Evolutionary conservation across 2,888 invertebrate species (phyloP), one percentile per base, ranked within the genome.

Genomic region (Mythimna pallens): DNA sequence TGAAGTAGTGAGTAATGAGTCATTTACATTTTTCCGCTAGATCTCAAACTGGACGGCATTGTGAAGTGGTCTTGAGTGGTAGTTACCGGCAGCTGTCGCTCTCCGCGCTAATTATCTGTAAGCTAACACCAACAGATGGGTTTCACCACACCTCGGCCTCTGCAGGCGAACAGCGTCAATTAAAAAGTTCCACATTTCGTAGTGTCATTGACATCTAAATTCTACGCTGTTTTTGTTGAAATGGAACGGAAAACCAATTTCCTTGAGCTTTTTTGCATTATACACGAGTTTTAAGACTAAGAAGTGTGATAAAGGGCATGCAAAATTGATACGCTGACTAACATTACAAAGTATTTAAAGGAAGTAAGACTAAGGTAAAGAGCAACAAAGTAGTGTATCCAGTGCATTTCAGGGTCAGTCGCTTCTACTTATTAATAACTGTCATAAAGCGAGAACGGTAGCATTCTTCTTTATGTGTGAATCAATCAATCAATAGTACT

Each of bases 81-180:
- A 64, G 76, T 75, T 84, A 82, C 84, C 89, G 87, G 88, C 94
- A 93, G 93, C 90, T 94, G 94, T 91, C 90, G 86, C 87, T 88
- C 86, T 87, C 86, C 82, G 87, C 72, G 91, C 92, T 94, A 94
- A 94, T 94, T 94, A 93, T 92, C 88, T 85, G 92, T 91, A 91
- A 92, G 89, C 87, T 82, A 89, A 93, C 87, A 93, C 90, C 87
- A 89, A 88, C 93, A 91, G 87, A 90, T 90, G 91, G 84, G 83
- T 89, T 87, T 88, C 87, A 86, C 89, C 88, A 89, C 88, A 81
- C 78, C 70, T 65, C 80, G 82, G 69, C 94, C 93, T 94, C 86
- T 90, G 85, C 78, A 85, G 88, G 86, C 89, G 89, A 89, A 89
- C 86, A 83, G 73, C 80, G 78, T 80, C 84, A 88, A 83, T 81